Base-by-base conservation (phyloP, 2,888 invertebrate species). In the Ceratothoa steindachneri region DNA sequence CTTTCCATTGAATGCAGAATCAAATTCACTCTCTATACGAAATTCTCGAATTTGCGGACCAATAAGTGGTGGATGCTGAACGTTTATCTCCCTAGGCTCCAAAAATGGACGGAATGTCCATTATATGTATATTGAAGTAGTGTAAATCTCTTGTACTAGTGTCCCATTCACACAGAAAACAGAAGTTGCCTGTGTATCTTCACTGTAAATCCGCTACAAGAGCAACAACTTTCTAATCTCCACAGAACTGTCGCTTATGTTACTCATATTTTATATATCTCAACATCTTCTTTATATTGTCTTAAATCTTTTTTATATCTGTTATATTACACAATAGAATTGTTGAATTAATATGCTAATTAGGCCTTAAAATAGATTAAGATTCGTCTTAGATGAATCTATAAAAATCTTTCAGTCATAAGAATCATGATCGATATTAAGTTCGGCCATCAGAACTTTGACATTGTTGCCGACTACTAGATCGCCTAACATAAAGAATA, bases 161-260 rank as follows among this genome's bases (percentile, higher is more conserved):
- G 53, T 78, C 52, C 51, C 41, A 72, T 68, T 72, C 72, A 52
- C 72, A 69, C 15, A 78, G n/a, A 67, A 78, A 80, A 69, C 77
- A 75, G 30, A 77, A 81, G 71, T 67, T 77, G 30, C 80, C 77
- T 22, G 80, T 75, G 67, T 70, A 74, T 31, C 79, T 72, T 51
- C 30, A 19, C 67, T 81, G 81, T 71, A 77, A 30, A 9, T 74
- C 78, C 64, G 73, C 27, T 27, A 80, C 9, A 30, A 81, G 3
- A 24, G 73, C 76, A 51, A 80, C 73, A 67, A 82, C 76, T 24
- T 81, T 81, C 51, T 81, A 52, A 71, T 81, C 80, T 28, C 68
- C 79, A 75, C 77, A 80, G 28, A 81, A 71, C 28, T 75, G 29
- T 74, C 73, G 81, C 12, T 76, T 22, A 51, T 80, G 31, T 9